phyloP scores from a whole-genome alignment of 2,888 invertebrate species.

The Abrostola tripartita region DNA sequence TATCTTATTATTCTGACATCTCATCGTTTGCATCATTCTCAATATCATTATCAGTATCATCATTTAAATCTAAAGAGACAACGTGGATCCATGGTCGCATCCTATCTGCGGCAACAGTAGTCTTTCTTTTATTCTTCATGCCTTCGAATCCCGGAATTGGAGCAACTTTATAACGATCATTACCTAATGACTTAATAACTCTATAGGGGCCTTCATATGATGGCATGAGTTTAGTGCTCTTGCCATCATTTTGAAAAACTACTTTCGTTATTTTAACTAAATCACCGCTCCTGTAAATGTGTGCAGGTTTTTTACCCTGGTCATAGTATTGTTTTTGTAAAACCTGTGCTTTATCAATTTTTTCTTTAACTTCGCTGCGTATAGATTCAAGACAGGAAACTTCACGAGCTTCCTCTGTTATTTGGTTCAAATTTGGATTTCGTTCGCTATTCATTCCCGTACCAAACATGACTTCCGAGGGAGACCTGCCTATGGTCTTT shows the following conservation, averaged over 20 bases:
- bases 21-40: too few relatives aligned
- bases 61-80: not conserved
- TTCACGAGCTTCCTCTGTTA: not conserved
- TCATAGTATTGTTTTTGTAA: constrained; percentile 43
- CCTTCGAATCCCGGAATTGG: constrained; percentile 13
- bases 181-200: constrained; percentile 32
- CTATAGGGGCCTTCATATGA: constrained; percentile 41
- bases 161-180: constrained; percentile 36
- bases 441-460: constrained; percentile 8
- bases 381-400: constrained; percentile 34
- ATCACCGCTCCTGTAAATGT: constrained; percentile 38
- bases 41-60: constrained; percentile 1
- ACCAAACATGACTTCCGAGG: constrained; percentile 20
- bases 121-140: constrained; percentile 8
- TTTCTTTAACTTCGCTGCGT: constrained; percentile 18
- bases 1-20: too few relatives aligned
- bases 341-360: too few relatives aligned
- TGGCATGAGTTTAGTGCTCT: constrained; percentile 50
- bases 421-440: constrained; percentile 6
- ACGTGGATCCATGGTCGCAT: constrained; percentile 8
- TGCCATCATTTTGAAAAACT: constrained; percentile 43
- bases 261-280: constrained; percentile 46
- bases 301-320: constrained; percentile 29
- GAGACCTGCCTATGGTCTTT: constrained; percentile 14
- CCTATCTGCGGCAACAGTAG: constrained; percentile 6